A percentile compares a stretch with the other conserved stretches of the same genome.
Conservation (phyloP, 1,140 invertebrate species). For the Zophobas morio region DNA sequence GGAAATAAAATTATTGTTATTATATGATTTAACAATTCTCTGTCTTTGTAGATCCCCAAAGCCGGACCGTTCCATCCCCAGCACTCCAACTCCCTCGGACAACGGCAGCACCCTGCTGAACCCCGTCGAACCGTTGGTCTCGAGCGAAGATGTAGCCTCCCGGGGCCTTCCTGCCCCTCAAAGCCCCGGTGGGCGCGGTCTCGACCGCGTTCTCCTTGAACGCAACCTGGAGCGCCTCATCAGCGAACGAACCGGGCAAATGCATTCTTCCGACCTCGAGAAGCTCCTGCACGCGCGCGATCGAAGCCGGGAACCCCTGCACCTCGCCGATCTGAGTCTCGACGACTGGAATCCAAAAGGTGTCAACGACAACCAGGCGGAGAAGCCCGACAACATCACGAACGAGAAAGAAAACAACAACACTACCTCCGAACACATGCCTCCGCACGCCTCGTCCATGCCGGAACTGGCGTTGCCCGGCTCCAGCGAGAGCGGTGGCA, state of each 20-base stretch:
- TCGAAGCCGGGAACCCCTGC: conserved; percentile 73
- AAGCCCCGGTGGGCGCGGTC: conserved; percentile 65
- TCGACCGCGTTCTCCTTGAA: conserved; percentile 75
- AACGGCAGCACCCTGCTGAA: conserved; percentile 50
- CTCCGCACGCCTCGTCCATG: conserved; percentile 76
- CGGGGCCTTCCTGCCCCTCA: conserved; percentile 62
- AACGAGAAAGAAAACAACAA: conserved; percentile 53
- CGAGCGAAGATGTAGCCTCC: conserved; percentile 65
- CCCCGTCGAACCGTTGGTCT: conserved; percentile 43
- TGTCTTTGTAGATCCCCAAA: conserved; percentile 59
- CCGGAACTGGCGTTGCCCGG: conserved; percentile 72
- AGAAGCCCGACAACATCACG: conserved; percentile 60
- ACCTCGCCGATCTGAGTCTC: conserved; percentile 69
- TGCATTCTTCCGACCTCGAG: conserved; percentile 65
- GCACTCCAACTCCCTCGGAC: conserved; percentile 63
- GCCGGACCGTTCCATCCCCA: conserved; percentile 61
- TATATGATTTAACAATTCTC: no score
- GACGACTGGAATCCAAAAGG: conserved; percentile 67
- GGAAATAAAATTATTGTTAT: no score
- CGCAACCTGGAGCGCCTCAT: conserved; percentile 74
- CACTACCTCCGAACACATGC: conserved; percentile 54
- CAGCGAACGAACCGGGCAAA: conserved; percentile 60
- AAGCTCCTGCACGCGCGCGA: conserved; percentile 73
- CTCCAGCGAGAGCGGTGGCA: conserved; percentile 52
- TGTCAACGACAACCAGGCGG: conserved; percentile 60